phyloP scores from a whole-genome alignment of 2,113 vertebrate species.

The Hemibagrus wyckioides region DNA sequence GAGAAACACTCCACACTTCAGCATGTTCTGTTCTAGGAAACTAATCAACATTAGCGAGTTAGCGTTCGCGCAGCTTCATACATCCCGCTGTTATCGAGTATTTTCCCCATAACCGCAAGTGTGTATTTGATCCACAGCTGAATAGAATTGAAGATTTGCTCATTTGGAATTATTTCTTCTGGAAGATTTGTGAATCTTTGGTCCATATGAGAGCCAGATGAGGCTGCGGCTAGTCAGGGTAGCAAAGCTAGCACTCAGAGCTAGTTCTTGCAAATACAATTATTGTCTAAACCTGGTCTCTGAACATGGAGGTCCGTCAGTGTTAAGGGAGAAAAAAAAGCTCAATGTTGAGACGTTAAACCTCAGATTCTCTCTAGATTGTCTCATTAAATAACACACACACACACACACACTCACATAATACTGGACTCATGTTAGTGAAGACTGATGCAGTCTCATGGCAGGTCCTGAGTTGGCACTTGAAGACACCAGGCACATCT shows the following conservation, averaged over 20 bases:
- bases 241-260: background rate
- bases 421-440: background rate
- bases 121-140: background rate
- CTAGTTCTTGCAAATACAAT: background rate
- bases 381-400: background rate
- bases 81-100: background rate
- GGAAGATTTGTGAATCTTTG: background rate
- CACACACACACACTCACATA: background rate
- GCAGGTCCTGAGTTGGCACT: slow-evolving; percentile 22
- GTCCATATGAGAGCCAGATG: background rate
- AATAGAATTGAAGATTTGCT: background rate
- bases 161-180: background rate
- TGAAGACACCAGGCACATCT: slow-evolving; percentile 15
- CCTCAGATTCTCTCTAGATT: no score
- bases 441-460: background rate
- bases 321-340: no score
- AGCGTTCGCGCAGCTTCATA: background rate
- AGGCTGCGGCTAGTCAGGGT: background rate
- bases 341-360: no score
- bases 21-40: background rate
- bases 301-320: no score
- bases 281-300: background rate
- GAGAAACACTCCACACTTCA: background rate
- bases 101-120: background rate
- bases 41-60: background rate